These are phyloP conservation scores for Chelidonichthys spinosus DNA, from an alignment of 2,797 vertebrate species.

Conservation along the genomic window DNA sequence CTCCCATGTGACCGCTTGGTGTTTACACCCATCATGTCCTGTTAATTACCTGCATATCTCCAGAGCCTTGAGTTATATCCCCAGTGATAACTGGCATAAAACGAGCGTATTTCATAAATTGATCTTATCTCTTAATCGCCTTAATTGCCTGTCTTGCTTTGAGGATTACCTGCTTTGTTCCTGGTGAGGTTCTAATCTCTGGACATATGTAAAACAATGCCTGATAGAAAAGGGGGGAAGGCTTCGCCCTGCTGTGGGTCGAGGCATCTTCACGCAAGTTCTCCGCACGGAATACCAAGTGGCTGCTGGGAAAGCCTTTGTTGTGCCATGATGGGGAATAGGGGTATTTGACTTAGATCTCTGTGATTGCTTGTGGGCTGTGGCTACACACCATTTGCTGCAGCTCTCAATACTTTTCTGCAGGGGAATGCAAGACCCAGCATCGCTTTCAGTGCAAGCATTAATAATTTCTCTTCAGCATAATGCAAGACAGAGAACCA, in stretches of 20 bases:
- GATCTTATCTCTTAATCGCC: slow-evolving; percentile 68
- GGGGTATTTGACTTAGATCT: slow-evolving; percentile 85
- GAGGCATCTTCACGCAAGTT: slow-evolving; percentile 63
- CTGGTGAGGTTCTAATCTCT: slow-evolving; percentile 71
- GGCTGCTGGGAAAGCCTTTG: slow-evolving; percentile 83
- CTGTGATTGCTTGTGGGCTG: slow-evolving; percentile 70
- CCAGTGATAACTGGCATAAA: slow-evolving; percentile 67
- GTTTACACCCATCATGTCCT: slow-evolving; percentile 76
- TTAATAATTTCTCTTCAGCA: slow-evolving; percentile 41
- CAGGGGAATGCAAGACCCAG: slow-evolving; percentile 39
- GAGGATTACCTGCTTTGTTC: slow-evolving; percentile 64
- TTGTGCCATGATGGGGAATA: slow-evolving; percentile 78
- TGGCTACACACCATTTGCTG: slow-evolving; percentile 60
- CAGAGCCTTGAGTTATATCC: slow-evolving; percentile 54
- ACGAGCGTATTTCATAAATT: slow-evolving; percentile 64
- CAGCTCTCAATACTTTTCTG: slow-evolving; percentile 49
- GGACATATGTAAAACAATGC: slow-evolving; percentile 76
- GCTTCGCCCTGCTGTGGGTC: slow-evolving; percentile 58
- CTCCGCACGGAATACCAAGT: slow-evolving; percentile 81
- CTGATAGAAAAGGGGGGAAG: slow-evolving; percentile 57
- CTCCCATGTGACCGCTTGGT: slow-evolving; percentile 61
- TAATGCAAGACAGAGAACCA: slow-evolving; percentile 1
- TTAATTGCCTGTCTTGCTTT: slow-evolving; percentile 77
- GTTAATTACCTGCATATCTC: slow-evolving; percentile 82
- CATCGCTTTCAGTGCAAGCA: slow-evolving; percentile 33